Conservation (phyloP, 2,888 invertebrate species). For the Tiphia femorata region DNA sequence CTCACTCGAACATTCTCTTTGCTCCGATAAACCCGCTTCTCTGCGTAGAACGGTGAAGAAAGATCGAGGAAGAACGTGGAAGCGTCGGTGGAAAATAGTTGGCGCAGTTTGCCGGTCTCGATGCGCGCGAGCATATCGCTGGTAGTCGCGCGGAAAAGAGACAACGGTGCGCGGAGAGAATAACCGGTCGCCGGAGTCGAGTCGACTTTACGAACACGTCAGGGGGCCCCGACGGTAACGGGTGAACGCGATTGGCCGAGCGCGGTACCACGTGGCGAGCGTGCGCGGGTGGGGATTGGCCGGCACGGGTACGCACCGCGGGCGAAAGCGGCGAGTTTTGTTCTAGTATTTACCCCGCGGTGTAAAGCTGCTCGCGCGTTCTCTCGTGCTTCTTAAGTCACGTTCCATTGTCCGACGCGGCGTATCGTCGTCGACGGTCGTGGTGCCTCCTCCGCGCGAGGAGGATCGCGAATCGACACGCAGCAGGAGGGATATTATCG, state of each 20-base stretch:
- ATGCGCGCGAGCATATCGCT: not conserved
- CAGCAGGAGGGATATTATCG: no score
- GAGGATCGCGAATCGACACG: no score
- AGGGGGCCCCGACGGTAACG: conserved; percentile 14
- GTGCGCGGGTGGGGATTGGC: conserved; percentile 55
- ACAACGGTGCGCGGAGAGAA: not conserved
- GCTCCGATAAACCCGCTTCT: no score
- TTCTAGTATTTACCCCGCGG: conserved; percentile 62
- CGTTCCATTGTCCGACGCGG: conserved; percentile 34
- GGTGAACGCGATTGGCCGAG: conserved; percentile 32
- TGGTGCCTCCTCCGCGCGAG: not conserved
- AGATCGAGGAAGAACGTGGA: not conserved
- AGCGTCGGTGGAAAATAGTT: not conserved
- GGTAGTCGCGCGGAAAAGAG: no score
- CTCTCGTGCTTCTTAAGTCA: conserved; percentile 33
- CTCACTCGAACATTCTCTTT: no score
- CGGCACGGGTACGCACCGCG: conserved; percentile 41
- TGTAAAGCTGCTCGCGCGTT: conserved; percentile 53
- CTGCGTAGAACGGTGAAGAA: no score
- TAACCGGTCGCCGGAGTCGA: conserved; percentile 9
- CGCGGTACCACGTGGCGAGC: conserved; percentile 45
- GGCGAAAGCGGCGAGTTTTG: conserved; percentile 57
- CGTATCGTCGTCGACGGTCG: not conserved
- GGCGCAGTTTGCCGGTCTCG: no score
- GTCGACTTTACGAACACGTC: conserved; percentile 31